Percentiles rank a stretch among this genome's conserved stretches.
Evolutionary conservation across 2,888 invertebrate species (phyloP).

Genomic region (Lochmaea capreae): DNA sequence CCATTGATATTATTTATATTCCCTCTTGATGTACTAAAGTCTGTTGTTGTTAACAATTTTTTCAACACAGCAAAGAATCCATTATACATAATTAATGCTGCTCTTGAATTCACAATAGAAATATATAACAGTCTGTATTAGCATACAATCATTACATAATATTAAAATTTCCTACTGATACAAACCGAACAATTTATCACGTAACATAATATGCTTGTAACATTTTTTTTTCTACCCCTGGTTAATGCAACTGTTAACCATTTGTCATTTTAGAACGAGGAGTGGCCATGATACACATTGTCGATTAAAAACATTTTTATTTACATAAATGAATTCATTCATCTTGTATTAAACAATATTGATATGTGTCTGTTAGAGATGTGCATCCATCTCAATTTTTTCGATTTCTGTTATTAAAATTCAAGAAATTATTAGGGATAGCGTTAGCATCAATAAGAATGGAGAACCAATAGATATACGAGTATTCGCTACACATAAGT

Average conservation of each 20-base stretch:
- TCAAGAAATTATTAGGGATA: too few relatives aligned
- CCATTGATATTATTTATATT: too few relatives aligned
- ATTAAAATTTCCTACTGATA: conserved; percentile 36
- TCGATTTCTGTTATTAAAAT: too few relatives aligned
- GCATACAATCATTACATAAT: conserved; percentile 49
- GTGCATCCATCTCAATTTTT: neutral
- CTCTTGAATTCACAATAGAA: conserved; percentile 26
- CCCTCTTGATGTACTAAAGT: too few relatives aligned
- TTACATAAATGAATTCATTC: conserved; percentile 16
- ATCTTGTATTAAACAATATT: neutral
- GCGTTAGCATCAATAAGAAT: too few relatives aligned
- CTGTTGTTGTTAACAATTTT: conserved; percentile 2
- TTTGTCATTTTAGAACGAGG: conserved; percentile 34
- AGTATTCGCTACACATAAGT: too few relatives aligned
- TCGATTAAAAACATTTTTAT: conserved; percentile 28
- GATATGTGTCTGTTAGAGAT: neutral
- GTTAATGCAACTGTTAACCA: conserved; percentile 33
- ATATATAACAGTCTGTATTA: conserved; percentile 40
- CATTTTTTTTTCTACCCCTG: conserved; percentile 27
- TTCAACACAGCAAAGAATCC: conserved; percentile 3
- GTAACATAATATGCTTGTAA: conserved; percentile 20
- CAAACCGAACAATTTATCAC: conserved; percentile 24
- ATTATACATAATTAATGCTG: conserved; percentile 22
- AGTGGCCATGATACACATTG: conserved; percentile 33
- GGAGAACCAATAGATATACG: too few relatives aligned